Evolutionary conservation across 2,797 vertebrate species (phyloP), one percentile per base, ranked within the genome.

Genomic region (Hypotaenidia okinawae): DNA sequence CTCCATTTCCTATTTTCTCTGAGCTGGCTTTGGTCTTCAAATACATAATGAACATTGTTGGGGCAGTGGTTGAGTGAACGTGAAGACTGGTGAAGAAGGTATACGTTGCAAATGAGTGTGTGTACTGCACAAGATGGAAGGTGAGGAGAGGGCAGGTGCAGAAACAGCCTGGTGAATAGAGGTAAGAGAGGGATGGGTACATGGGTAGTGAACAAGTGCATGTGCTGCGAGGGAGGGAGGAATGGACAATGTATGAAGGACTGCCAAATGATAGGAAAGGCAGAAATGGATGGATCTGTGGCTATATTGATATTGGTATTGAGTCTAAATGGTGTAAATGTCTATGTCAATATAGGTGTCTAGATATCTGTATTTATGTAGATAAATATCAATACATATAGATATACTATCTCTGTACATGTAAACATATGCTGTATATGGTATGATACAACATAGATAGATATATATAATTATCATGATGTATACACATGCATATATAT

Each of bases 401-500:
- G 9, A 25, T 15, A 16, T 9, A 17, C n/a, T 54, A 72, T 21
- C 13, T 64, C 7, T 82, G 13, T 47, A 16, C 28, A 16, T 58
- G 23, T 55, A 22, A 76, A 66, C 61, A 49, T 19, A 21, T 45
- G 19, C 58, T 80, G 52, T n/a, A 30, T 57, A 2, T 61, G 25
- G 18, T 70, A 41, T 74, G 28, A 47, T 43, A 47, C 47, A 47
- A 47, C 16, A 45, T 45, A 45, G 37, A 37, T 19, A 9, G 16
- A 55, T 6, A 22, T 41, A 35, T 14, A 17, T 33, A 32, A n/a
- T 16, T 47, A 13, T 58, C 15, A 43, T 22, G 28, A 15, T 72
- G 15, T 32, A 61, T 28, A 55, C 4, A n/a, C 15, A 66, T 22
- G 49, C 14, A 45, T 0, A 15, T 3, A 18, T 7, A 11, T 3